Percentiles rank a stretch among this genome's conserved stretches.
Conservation (phyloP, 2,888 invertebrate genomes). For the Agrochola litura region DNA sequence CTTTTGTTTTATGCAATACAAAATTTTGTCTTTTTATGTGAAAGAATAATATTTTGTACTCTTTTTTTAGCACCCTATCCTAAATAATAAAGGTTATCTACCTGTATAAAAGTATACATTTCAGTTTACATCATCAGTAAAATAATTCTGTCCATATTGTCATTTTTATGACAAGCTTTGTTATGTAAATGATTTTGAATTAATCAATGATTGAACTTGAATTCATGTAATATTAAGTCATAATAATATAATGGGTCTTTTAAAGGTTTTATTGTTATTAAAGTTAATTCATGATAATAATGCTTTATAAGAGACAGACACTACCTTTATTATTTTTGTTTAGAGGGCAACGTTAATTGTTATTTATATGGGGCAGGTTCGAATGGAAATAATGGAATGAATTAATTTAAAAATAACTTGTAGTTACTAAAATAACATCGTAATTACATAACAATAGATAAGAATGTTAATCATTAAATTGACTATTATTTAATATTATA, state of each 20-base stretch:
- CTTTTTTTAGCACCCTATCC: background rate
- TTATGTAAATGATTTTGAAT: background rate
- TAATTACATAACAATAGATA: slow-evolving; percentile 21
- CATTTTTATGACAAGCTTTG: background rate
- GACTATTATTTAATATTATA: background rate
- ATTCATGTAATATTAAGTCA: background rate
- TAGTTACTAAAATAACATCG: background rate
- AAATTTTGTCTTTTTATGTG: background rate
- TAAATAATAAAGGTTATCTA: background rate
- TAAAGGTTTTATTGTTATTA: slow-evolving; percentile 4
- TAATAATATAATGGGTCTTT: background rate
- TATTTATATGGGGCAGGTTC: slow-evolving; percentile 6
- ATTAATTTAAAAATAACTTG: background rate
- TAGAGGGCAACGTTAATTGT: slow-evolving; percentile 22
- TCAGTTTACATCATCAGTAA: background rate
- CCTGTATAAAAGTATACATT: background rate
- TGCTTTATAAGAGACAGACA: background rate
- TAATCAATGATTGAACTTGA: slow-evolving; percentile 8
- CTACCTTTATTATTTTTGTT: background rate
- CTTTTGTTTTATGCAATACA: background rate
- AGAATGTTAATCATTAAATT: slow-evolving; percentile 22
- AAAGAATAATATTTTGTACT: background rate
- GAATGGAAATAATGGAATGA: background rate
- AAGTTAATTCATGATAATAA: slow-evolving; percentile 3
- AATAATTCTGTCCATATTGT: background rate